A percentile compares a stretch with the other conserved stretches of the same genome.
Evolutionary conservation across 2,888 invertebrate genomes (phyloP).

Genomic region (Andrena bicolor): DNA sequence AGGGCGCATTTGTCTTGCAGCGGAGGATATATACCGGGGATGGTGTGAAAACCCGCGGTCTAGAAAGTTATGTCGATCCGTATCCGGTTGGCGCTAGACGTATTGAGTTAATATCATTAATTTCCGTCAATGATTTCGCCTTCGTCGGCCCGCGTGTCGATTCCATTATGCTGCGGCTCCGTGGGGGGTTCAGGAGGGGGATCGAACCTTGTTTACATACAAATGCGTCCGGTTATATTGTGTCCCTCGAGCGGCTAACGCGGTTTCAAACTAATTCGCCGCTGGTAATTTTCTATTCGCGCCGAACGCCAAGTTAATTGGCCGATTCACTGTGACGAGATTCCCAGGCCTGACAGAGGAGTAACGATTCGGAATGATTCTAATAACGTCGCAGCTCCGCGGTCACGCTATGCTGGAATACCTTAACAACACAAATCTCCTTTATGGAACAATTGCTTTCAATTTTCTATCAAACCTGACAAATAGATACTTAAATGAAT

Average conservation of each 20-base stretch:
- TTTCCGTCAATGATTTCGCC: slow-evolving; percentile 70
- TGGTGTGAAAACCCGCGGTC: slow-evolving; percentile 61
- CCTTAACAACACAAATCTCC: too few species aligned
- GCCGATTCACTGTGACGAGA: slow-evolving; percentile 30
- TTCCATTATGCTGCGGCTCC: slow-evolving; percentile 37
- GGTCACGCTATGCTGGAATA: background rate
- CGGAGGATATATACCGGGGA: slow-evolving; percentile 35
- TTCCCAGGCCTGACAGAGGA: background rate
- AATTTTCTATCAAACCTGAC: too few species aligned
- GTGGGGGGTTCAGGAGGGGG: slow-evolving; percentile 22
- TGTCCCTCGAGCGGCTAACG: slow-evolving; percentile 46
- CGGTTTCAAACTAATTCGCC: slow-evolving; percentile 68
- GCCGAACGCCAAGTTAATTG: slow-evolving; percentile 58
- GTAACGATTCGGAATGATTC: background rate
- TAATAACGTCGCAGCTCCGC: background rate
- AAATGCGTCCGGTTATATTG: slow-evolving; percentile 66
- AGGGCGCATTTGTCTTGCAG: slow-evolving; percentile 70
- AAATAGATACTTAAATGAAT: too few species aligned
- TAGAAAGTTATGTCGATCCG: slow-evolving; percentile 76
- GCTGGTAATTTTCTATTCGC: slow-evolving; percentile 63
- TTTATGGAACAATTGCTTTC: too few species aligned
- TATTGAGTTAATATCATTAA: slow-evolving; percentile 77
- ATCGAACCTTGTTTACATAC: slow-evolving; percentile 73
- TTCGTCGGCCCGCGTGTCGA: slow-evolving; percentile 49
- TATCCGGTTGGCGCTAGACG: slow-evolving; percentile 57